These are phyloP conservation scores for Homarus americanus DNA, from an alignment of 1,140 invertebrate genomes.

Conservation along the genomic window DNA sequence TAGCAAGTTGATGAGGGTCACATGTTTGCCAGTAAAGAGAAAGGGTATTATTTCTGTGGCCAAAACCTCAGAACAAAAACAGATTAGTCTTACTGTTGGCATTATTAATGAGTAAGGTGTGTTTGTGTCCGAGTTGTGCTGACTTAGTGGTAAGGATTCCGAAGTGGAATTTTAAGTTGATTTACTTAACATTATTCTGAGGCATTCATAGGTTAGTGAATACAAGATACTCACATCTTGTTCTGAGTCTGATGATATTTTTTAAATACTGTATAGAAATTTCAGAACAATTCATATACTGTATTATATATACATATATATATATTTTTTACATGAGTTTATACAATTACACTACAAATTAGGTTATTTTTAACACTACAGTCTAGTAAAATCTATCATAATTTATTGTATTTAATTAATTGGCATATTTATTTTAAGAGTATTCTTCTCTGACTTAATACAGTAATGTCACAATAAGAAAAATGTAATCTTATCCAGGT, in stretches of 20 bases:
- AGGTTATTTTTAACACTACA: background rate
- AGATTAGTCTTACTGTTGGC: slow-evolving; percentile 41
- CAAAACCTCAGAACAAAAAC: background rate
- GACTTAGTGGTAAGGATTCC: background rate
- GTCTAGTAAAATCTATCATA: slow-evolving; percentile 26
- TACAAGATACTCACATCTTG: background rate
- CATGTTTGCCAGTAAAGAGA: background rate
- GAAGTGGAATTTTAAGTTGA: background rate
- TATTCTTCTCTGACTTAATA: background rate
- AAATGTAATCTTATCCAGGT: slow-evolving; percentile 2
- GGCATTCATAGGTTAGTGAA: slow-evolving; percentile 44
- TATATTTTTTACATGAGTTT: slow-evolving; percentile 24
- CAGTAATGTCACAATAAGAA: background rate
- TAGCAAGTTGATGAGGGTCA: background rate
- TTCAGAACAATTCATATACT: slow-evolving; percentile 9
- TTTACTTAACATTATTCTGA: background rate
- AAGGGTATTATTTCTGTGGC: slow-evolving; percentile 43
- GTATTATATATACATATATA: background rate
- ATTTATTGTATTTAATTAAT: slow-evolving; percentile 50
- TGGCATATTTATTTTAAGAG: slow-evolving; percentile 43
- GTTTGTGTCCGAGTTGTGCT: background rate
- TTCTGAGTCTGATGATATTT: background rate
- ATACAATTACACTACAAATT: background rate
- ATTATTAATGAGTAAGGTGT: slow-evolving; percentile 49
- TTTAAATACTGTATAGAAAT: slow-evolving; percentile 13